phyloP scores from a whole-genome alignment of 2,888 invertebrate species.

The Ligdia adustata region DNA sequence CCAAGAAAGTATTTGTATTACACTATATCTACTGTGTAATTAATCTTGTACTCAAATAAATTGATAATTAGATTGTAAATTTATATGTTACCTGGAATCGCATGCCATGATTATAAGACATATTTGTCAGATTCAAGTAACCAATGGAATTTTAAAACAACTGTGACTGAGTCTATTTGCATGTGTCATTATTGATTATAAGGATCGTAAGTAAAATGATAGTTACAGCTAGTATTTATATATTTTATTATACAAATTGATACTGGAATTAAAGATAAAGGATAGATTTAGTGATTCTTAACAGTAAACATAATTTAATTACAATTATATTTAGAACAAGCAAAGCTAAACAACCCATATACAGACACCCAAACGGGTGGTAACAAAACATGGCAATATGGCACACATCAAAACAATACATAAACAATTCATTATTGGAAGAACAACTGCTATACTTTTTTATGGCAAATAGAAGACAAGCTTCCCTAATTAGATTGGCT shows the following conservation, averaged over 20 bases:
- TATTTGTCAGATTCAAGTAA: too few relatives aligned
- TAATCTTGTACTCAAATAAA: too few relatives aligned
- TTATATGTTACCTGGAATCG: too few relatives aligned
- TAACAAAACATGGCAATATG: slow-evolving; percentile 40
- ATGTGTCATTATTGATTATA: too few relatives aligned
- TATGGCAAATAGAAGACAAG: background rate
- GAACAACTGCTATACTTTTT: slow-evolving; percentile 1
- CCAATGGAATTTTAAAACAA: too few relatives aligned
- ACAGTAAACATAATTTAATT: slow-evolving; percentile 66
- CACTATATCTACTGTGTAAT: too few relatives aligned
- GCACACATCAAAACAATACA: slow-evolving; percentile 19
- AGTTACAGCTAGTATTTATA: background rate
- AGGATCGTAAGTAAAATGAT: background rate
- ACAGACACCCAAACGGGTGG: slow-evolving; percentile 65
- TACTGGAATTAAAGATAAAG: slow-evolving; percentile 78
- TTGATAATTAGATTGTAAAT: too few relatives aligned
- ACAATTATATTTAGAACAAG: slow-evolving; percentile 60
- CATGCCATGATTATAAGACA: too few relatives aligned
- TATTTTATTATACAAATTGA: slow-evolving; percentile 74
- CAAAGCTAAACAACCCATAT: slow-evolving; percentile 70
- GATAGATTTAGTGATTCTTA: slow-evolving; percentile 67
- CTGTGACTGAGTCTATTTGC: too few relatives aligned
- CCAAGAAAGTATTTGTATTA: too few relatives aligned
- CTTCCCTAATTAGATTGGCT: too few relatives aligned
- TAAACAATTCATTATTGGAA: slow-evolving; percentile 14